Evolutionary conservation across 2,888 invertebrate species (phyloP), one percentile per base, ranked within the genome.

Genomic region (Heteromyza rotundicornis): DNA sequence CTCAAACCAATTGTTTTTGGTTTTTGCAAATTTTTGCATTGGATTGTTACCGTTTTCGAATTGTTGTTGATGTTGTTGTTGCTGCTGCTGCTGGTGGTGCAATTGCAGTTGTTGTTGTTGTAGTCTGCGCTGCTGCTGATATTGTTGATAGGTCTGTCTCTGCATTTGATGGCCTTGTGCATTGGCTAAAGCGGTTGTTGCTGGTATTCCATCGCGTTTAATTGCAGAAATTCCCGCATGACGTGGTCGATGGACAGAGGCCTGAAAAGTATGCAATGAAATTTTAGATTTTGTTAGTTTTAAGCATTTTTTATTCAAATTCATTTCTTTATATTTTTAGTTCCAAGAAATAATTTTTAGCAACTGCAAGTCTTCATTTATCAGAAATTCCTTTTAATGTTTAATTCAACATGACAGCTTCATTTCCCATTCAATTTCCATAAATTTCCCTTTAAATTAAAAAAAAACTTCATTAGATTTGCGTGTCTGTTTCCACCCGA

Each of bases 181-280:
- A 62, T 57, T 40, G 40, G 40, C 40, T n/a, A 7, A 3, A 14
- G 3, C 16, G 5, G 10, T 44, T 60, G 59, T 55, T 66, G 63
- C 47, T 59, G 58, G 32, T 12, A 50, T 50, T 56, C 67, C 71
- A 61, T 75, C 76, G 62, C 74, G 73, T 68, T 75, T 73, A 60
- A 75, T 70, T 60, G 74, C 70, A 49, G 74, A 70, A 62, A 69
- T 69, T 53, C 73, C 74, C 61, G 74, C 73, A 63, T 77, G 78
- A 40, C 78, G 72, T 36, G 77, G 70, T 16, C 77, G 75, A 68
- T 78, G 77, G 61, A 78, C 78, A 36, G 78, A 78, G 52, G 78
- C 78, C 78, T 78, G 55, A 7, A 67, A 69, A 24, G 40, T 40
- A n/a, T 7, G n/a, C 5, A 40, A 40, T 10, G 10, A 7, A 40